A percentile compares a stretch with the other conserved stretches of the same genome.
Conservation (phyloP, 2,888 invertebrate species). For the Archips xylosteana region DNA sequence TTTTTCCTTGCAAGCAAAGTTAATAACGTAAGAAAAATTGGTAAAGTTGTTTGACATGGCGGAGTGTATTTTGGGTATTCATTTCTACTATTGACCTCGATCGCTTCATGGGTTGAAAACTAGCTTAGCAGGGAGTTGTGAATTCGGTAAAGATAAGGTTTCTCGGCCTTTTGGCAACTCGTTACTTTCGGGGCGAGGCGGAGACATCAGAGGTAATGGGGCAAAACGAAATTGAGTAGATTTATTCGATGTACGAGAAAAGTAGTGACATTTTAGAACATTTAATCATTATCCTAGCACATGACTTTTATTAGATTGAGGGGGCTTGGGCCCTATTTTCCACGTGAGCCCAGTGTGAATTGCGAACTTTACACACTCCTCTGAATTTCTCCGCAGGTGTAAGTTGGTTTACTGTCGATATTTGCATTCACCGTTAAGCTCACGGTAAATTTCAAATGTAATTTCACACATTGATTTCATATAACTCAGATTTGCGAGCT, state of each 20-base stretch:
- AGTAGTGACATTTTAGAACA: not conserved
- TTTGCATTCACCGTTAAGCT: too few relatives aligned
- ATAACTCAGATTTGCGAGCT: too few relatives aligned
- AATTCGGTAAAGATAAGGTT: not conserved
- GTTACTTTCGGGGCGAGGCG: not conserved
- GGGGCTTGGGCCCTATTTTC: too few relatives aligned
- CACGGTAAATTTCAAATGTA: too few relatives aligned
- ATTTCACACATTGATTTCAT: too few relatives aligned
- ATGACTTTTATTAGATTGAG: too few relatives aligned
- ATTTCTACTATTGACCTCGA: constrained; percentile 37
- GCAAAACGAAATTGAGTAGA: not conserved
- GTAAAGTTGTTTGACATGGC: constrained; percentile 32
- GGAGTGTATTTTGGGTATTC: constrained; percentile 25
- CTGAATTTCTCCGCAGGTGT: too few relatives aligned
- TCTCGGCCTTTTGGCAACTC: not conserved
- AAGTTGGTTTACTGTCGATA: too few relatives aligned
- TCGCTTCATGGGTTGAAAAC: constrained; percentile 30
- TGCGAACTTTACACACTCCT: too few relatives aligned
- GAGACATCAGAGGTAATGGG: not conserved
- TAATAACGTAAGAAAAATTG: constrained; percentile 40
- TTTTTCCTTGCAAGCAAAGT: not conserved
- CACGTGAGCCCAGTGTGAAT: too few relatives aligned
- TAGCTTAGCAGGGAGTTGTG: constrained; percentile 24
- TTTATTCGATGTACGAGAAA: not conserved
- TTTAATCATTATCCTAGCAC: too few relatives aligned